A percentile compares a stretch with the other conserved stretches of the same genome.
Conservation (phyloP, 2,113 vertebrate genomes). For the Ovibos moschatus region DNA sequence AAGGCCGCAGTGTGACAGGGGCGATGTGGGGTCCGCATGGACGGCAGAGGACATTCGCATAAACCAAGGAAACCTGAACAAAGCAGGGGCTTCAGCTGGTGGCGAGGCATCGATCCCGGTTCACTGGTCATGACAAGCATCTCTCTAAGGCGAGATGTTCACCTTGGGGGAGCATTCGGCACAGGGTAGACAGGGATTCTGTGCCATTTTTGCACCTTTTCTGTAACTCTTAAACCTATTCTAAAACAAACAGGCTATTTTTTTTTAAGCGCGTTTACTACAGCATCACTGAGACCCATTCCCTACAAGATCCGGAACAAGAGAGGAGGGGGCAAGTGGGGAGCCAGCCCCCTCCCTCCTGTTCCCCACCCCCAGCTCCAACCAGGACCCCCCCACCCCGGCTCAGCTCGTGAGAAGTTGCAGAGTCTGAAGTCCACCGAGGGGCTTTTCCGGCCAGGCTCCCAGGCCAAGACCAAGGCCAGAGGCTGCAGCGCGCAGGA, state of each 20-base stretch:
- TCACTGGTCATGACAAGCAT: background rate
- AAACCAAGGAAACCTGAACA: background rate
- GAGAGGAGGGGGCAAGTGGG: background rate
- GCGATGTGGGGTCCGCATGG: background rate
- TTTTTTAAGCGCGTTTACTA: background rate
- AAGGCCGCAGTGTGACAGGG: background rate
- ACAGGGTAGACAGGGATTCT: background rate
- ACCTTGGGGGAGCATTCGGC: background rate
- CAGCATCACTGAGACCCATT: background rate
- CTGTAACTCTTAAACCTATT: background rate
- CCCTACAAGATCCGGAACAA: background rate
- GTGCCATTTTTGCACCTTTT: background rate
- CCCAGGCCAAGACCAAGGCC: background rate
- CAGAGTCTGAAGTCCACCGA: background rate
- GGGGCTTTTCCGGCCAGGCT: background rate
- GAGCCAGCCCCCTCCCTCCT: background rate
- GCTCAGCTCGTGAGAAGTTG: background rate
- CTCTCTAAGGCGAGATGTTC: background rate
- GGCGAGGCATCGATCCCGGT: rapidly evolving
- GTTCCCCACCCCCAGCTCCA: background rate
- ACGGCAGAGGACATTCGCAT: rapidly evolving
- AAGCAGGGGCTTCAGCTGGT: background rate
- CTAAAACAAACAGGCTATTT: background rate
- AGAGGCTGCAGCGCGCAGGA: background rate
- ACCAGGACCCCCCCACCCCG: background rate